These are phyloP conservation scores for Muscidifurax raptorellus DNA, from an alignment of 1,140 invertebrate genomes.

Conservation along the genomic window DNA sequence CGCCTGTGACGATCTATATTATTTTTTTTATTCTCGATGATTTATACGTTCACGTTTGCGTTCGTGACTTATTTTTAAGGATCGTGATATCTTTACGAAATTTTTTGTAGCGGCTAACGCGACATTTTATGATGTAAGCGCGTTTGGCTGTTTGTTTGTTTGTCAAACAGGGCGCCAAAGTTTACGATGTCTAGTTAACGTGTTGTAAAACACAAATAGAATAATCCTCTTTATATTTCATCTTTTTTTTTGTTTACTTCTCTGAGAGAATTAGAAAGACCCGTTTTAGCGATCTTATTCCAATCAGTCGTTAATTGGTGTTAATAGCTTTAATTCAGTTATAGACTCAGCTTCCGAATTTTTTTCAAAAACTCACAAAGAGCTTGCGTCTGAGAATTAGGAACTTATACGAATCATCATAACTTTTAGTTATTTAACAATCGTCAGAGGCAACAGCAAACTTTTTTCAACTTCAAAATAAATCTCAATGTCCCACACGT, in stretches of 20 bases:
- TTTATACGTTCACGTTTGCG: background rate
- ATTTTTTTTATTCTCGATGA: background rate
- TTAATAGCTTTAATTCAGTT: too few relatives aligned
- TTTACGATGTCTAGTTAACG: background rate
- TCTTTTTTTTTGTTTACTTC: too few relatives aligned
- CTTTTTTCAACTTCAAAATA: background rate
- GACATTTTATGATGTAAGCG: background rate
- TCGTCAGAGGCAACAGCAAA: background rate
- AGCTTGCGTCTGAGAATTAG: background rate
- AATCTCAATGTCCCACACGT: background rate
- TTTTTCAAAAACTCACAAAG: background rate
- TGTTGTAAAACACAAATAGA: background rate
- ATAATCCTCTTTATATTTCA: background rate
- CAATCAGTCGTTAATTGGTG: too few relatives aligned
- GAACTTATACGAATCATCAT: background rate
- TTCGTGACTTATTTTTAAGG: background rate
- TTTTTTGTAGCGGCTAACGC: background rate
- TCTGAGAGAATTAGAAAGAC: too few relatives aligned
- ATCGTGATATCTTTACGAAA: background rate
- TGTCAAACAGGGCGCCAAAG: background rate
- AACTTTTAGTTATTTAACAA: background rate
- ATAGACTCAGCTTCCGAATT: too few relatives aligned
- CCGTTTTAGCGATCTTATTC: too few relatives aligned
- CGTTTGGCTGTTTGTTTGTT: background rate
- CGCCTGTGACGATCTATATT: background rate